Conservation (phyloP, 92 coral and sea anemone species). For the Pocillopora grandis region DNA sequence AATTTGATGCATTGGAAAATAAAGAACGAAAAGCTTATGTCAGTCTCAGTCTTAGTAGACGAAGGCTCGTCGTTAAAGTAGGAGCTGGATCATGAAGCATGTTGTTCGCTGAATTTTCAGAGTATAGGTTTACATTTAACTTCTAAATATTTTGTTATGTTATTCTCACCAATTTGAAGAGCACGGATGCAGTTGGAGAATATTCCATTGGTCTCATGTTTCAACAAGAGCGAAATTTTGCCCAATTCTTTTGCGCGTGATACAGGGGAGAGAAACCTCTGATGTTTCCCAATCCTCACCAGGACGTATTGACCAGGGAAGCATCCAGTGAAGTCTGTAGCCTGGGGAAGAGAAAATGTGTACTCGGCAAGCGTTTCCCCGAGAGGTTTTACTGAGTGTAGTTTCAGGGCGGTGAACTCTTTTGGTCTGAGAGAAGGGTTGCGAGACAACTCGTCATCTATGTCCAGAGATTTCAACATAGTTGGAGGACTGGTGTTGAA, state of each 20-base stretch:
- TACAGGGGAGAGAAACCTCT: conserved; percentile 66
- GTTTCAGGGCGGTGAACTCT: conserved; percentile 46
- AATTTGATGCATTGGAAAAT: too few relatives aligned
- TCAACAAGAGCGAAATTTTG: conserved; percentile 46
- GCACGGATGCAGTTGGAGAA: conserved; percentile 43
- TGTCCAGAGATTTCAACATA: conserved; percentile 31
- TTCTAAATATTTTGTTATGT: background rate
- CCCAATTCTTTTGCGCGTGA: conserved; percentile 58
- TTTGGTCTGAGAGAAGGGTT: conserved; percentile 56
- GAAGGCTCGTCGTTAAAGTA: too few relatives aligned
- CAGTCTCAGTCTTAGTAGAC: too few relatives aligned
- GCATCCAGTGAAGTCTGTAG: conserved; percentile 59
- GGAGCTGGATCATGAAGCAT: too few relatives aligned
- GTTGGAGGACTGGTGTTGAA: conserved; percentile 63
- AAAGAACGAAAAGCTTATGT: too few relatives aligned
- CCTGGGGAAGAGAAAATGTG: conserved; percentile 58
- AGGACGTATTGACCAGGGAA: conserved; percentile 65
- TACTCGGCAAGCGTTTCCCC: conserved; percentile 52
- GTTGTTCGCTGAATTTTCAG: background rate
- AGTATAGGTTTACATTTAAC: background rate
- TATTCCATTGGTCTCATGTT: conserved; percentile 53
- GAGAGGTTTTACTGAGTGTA: conserved; percentile 45
- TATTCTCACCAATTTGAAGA: conserved; percentile 50
- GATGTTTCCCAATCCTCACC: conserved; percentile 41
- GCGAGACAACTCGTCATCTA: conserved; percentile 36